These are phyloP conservation scores for Xenops minutus DNA, from an alignment of 2,797 vertebrate genomes.

Conservation along the genomic window DNA sequence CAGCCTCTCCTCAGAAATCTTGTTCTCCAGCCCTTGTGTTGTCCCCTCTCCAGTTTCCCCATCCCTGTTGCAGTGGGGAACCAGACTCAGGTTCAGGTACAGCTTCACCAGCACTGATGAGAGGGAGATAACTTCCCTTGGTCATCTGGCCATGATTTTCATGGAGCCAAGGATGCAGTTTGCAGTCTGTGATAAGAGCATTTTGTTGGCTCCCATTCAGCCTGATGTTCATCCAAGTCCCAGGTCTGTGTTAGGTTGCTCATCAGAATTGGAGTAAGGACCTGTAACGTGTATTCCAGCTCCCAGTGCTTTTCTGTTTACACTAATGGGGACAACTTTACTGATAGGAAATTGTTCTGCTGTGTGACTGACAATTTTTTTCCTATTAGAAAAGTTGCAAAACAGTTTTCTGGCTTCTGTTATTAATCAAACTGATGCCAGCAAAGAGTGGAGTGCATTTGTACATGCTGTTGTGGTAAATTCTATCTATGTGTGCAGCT, in stretches of 20 bases:
- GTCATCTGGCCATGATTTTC: not conserved
- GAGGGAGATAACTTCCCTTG: not conserved
- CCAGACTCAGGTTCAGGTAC: not conserved
- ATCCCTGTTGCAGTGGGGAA: not conserved
- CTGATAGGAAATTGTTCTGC: not conserved
- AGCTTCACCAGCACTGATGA: not conserved
- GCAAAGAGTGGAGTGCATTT: constrained; percentile 16
- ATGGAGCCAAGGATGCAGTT: not conserved
- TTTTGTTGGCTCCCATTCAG: not conserved
- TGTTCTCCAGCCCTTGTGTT: not conserved
- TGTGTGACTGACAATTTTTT: not conserved
- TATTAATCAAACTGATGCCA: constrained; percentile 54
- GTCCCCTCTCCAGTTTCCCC: not conserved
- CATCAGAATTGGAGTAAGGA: not conserved
- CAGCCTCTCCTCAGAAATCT: not conserved
- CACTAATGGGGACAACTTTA: not conserved
- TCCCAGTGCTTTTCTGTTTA: not conserved
- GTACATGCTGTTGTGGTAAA: constrained; percentile 49
- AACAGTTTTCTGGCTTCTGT: constrained; percentile 27
- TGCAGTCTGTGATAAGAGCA: not conserved
- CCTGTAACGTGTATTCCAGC: not conserved
- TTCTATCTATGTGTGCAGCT: constrained; percentile 49
- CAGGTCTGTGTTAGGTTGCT: not conserved
- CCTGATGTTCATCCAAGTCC: not conserved
- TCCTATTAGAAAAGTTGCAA: constrained; percentile 29